These are phyloP conservation scores for Sebastolobus altivelis DNA, from an alignment of 2,797 vertebrate genomes.

Conservation along the genomic window DNA sequence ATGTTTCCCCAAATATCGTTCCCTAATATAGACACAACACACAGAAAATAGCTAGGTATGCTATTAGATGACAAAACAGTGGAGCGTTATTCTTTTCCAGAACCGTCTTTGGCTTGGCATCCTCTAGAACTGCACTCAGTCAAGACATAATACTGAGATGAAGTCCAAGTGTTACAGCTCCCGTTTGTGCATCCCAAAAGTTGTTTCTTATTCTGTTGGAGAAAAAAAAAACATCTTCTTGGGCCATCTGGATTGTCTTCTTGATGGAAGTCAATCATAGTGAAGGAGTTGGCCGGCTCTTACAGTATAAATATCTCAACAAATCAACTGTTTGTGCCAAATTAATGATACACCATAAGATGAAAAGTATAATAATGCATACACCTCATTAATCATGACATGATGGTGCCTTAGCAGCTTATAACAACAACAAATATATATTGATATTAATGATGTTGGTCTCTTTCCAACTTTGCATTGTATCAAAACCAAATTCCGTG, in stretches of 20 bases:
- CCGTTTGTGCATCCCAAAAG: background rate
- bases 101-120: background rate
- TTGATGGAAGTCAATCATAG: background rate
- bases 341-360: background rate
- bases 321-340: background rate
- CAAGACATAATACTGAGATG: background rate
- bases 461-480: background rate
- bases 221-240: background rate
- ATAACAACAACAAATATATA: background rate
- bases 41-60: background rate
- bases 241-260: background rate
- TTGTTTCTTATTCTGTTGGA: slow-evolving; percentile 5
- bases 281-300: background rate
- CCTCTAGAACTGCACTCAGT: background rate
- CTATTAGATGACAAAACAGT: slow-evolving; percentile 1
- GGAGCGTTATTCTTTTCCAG: background rate
- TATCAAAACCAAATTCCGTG: background rate
- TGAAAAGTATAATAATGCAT: background rate
- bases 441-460: background rate
- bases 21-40: background rate
- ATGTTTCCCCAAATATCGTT: background rate
- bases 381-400: background rate
- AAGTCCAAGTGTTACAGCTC: background rate
- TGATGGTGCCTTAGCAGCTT: background rate
- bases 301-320: background rate